These are phyloP conservation scores for Pseudoips prasinana DNA, from an alignment of 2,888 invertebrate species.

Conservation along the genomic window DNA sequence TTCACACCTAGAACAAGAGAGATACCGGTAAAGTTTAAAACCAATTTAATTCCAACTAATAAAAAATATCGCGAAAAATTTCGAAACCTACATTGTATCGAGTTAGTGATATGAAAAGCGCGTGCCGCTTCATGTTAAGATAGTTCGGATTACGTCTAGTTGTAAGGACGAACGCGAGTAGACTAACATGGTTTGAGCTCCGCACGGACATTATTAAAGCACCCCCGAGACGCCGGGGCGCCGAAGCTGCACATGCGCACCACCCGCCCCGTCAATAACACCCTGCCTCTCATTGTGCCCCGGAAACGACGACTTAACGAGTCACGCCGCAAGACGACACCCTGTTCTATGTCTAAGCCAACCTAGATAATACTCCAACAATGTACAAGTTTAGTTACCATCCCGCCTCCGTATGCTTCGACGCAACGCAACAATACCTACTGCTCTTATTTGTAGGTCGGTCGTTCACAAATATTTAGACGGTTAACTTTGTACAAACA, in stretches of 20 bases:
- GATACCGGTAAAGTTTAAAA: conserved; percentile 36
- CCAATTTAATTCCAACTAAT: conserved; percentile 1
- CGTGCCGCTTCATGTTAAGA: conserved; percentile 35
- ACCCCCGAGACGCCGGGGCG: conserved; percentile 75
- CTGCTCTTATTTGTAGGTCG: conserved; percentile 1
- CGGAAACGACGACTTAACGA: conserved; percentile 76
- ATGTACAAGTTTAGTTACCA: conserved; percentile 19
- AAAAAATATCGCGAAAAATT: conserved; percentile 7
- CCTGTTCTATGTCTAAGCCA: conserved; percentile 41
- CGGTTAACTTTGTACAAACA: neutral
- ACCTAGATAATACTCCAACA: conserved; percentile 38
- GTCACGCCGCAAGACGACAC: conserved; percentile 69
- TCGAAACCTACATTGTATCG: conserved; percentile 47
- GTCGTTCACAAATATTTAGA: neutral
- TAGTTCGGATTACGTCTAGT: conserved; percentile 44
- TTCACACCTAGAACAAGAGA: conserved; percentile 63
- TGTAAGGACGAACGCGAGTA: conserved; percentile 50
- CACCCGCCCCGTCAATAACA: conserved; percentile 67
- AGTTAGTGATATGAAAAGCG: conserved; percentile 32
- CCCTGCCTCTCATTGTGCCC: conserved; percentile 72
- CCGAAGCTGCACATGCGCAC: conserved; percentile 74
- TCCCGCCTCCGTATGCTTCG: conserved; percentile 1
- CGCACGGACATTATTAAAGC: conserved; percentile 64
- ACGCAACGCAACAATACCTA: neutral
- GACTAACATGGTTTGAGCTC: conserved; percentile 63